Percentiles rank a stretch among this genome's conserved stretches.
phyloP scores from a whole-genome alignment of 2,888 invertebrate species.

The Cataglyphis cursor region DNA sequence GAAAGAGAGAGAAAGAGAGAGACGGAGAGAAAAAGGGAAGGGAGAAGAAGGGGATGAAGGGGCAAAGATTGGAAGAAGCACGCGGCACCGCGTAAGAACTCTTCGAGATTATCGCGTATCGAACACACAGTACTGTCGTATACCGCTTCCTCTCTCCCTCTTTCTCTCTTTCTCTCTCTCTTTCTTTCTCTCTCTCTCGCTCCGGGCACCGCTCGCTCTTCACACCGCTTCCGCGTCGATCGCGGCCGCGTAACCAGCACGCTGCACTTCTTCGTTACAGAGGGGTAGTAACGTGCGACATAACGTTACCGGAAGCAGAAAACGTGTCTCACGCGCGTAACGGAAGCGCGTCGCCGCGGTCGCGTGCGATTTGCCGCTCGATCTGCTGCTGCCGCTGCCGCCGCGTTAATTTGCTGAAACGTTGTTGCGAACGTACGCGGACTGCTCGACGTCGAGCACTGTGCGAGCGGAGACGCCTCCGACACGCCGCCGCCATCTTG shows the following conservation, averaged over 20 bases:
- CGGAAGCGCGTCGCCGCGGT: slow-evolving; percentile 55
- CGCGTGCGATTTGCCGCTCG: slow-evolving; percentile 61
- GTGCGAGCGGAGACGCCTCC: slow-evolving; percentile 86
- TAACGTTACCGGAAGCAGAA: slow-evolving; percentile 31
- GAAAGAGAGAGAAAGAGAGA: slow-evolving; percentile 12
- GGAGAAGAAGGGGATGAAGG: slow-evolving; percentile 24
- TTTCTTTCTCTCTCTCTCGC: slow-evolving; percentile 32
- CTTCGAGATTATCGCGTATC: slow-evolving; percentile 60
- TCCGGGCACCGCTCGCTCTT: slow-evolving; percentile 41
- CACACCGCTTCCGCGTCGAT: slow-evolving; percentile 42
- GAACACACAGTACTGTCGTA: slow-evolving; percentile 57
- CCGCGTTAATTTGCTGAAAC: slow-evolving; percentile 70
- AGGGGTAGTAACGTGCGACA: slow-evolving; percentile 36
- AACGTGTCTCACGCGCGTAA: slow-evolving; percentile 46
- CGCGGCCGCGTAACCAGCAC: slow-evolving; percentile 42
- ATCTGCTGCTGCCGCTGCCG: slow-evolving; percentile 56
- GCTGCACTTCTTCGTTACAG: slow-evolving; percentile 22
- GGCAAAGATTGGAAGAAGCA: slow-evolving; percentile 48
- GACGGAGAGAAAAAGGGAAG: slow-evolving; percentile 19
- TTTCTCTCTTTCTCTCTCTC: slow-evolving; percentile 42
- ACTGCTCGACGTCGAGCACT: slow-evolving; percentile 85
- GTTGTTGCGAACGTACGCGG: slow-evolving; percentile 83
- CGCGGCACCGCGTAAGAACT: slow-evolving; percentile 59
- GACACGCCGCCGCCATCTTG: slow-evolving; percentile 85
- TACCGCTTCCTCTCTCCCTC: slow-evolving; percentile 34